Evolutionary conservation across 1,140 invertebrate species (phyloP), one percentile per base, ranked within the genome.

Genomic region (Zaprionus taronus): DNA sequence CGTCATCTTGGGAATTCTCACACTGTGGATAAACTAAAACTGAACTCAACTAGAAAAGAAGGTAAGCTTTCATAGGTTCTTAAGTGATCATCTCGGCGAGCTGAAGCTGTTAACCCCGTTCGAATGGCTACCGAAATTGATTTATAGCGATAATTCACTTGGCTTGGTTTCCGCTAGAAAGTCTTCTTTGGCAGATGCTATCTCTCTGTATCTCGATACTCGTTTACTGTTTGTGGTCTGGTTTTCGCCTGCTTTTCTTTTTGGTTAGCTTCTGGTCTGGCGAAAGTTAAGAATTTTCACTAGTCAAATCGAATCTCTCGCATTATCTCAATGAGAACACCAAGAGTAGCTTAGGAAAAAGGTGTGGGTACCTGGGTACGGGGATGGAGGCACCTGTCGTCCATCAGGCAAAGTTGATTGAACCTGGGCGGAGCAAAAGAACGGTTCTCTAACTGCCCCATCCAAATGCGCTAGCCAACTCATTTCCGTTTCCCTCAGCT

Each of bases 231-330:
- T 14, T 72, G 15, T 83, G 55, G 53, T 69, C 53, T 62, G 67
- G 63, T 72, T 75, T 58, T 53, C 51, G 41, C 41, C 41, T 47
- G 41, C 24, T 81, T 81, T 62, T 51, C 47, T 51, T 22, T 14
- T 41, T 41, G 38, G 47, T 17, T 20, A 17, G 17, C n/a, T 64
- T 20, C 20, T 68, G 60, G 36, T 61, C 72, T 71, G 83, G 80
- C 72, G 80, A 87, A 87, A 86, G 77, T 83, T 61, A 14, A 87
- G 82, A 85, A 84, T 86, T 86, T 82, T 72, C 83, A 70, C 75
- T 72, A 22, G 47, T 44, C 55, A 34, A 66, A 57, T 74, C 17
- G 34, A 53, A 81, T 60, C 55, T 38, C 14, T 38, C 4, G 36
- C 47, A 61, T 62, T 76, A 69, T 57, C 3, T 31, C 28, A 49